Evolutionary conservation across 2,113 vertebrate genomes (phyloP).

Genomic region (Pomatostomus ruficeps): DNA sequence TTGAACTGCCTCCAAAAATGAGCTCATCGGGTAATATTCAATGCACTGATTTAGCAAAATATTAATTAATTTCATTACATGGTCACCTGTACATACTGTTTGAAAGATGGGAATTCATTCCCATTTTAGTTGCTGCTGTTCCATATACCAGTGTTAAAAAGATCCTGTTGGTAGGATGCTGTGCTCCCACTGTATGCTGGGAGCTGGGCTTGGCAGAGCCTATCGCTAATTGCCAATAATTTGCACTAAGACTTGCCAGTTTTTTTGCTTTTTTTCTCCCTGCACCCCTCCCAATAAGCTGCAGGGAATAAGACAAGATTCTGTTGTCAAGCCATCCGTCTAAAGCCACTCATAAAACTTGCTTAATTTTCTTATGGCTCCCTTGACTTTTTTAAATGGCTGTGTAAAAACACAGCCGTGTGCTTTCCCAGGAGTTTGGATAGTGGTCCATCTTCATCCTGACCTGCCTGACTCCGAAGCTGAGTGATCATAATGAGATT

Average conservation of each 20-base stretch:
- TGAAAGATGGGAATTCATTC: background rate
- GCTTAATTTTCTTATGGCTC: background rate
- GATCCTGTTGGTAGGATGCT: background rate
- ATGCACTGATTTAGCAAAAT: conserved; percentile 25
- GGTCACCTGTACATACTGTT: background rate
- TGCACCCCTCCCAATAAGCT: background rate
- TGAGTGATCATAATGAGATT: background rate
- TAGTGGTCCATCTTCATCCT: background rate
- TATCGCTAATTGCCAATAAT: background rate
- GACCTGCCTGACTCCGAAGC: background rate
- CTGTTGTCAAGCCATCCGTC: background rate
- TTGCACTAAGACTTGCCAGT: background rate
- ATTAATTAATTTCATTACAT: conserved; percentile 7
- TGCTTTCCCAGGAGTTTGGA: background rate
- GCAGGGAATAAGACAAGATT: background rate
- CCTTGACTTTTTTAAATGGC: background rate
- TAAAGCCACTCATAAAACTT: background rate
- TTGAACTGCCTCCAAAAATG: conserved; percentile 59
- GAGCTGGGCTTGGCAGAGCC: background rate
- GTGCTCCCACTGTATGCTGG: background rate
- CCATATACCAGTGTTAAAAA: background rate
- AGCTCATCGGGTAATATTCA: conserved; percentile 42
- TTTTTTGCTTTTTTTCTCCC: background rate
- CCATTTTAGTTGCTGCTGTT: background rate
- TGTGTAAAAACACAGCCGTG: background rate